phyloP scores from a whole-genome alignment of 1,140 invertebrate species.

The Brachionus plicatilis region DNA sequence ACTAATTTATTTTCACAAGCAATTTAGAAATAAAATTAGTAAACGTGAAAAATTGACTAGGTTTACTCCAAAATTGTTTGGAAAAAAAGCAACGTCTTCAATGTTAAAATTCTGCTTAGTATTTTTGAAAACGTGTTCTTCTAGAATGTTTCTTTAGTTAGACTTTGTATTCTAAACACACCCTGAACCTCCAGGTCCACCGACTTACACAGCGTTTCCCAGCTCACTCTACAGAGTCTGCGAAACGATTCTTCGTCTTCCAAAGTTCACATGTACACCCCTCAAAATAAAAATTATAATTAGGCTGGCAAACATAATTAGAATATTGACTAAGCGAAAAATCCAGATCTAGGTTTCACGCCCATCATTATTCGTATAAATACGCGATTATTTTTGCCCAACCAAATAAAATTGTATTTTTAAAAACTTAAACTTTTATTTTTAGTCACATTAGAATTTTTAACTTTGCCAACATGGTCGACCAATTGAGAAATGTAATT shows the following conservation, averaged over 20 bases:
- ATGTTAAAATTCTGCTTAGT: background rate
- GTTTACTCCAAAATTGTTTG: background rate
- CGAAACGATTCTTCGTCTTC: background rate
- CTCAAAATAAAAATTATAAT: background rate
- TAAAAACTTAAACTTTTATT: background rate
- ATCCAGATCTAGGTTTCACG: background rate
- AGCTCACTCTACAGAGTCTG: background rate
- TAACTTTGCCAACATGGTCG: background rate
- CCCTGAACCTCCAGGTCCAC: background rate
- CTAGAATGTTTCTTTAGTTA: background rate
- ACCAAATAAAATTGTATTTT: background rate
- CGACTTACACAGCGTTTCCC: background rate
- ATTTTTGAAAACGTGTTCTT: background rate
- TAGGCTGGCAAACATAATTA: background rate
- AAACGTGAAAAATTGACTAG: background rate
- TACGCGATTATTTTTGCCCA: background rate
- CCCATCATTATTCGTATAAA: background rate
- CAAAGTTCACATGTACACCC: background rate
- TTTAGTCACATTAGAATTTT: background rate
- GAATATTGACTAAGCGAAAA: background rate
- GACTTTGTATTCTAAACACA: background rate
- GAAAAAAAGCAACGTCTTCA: background rate
- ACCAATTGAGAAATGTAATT: constrained; percentile 18
- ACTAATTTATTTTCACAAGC: background rate
- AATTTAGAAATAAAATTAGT: background rate